Conservation (phyloP, 2,797 vertebrate species). For the Leptodactylus fallax region DNA sequence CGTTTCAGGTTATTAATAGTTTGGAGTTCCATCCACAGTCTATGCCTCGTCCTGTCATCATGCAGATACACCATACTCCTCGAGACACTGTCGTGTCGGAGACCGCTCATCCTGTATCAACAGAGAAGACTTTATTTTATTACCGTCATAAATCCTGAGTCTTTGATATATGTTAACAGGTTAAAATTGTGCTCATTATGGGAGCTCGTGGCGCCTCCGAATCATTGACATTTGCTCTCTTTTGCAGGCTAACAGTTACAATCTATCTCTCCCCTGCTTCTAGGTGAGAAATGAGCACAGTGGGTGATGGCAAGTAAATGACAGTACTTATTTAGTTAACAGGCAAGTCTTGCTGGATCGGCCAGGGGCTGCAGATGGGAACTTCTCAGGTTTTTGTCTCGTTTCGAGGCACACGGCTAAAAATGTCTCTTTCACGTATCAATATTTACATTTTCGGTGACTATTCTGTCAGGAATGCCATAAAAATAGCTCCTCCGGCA, state of each 20-base stretch:
- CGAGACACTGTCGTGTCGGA: too few relatives aligned
- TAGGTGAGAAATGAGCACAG: slow-evolving; percentile 6
- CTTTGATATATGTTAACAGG: slow-evolving; percentile 15
- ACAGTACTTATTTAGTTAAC: slow-evolving; percentile 29
- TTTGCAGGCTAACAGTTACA: slow-evolving; percentile 30
- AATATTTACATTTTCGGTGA: slow-evolving; percentile 63
- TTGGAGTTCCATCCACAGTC: too few relatives aligned
- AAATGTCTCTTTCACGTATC: slow-evolving; percentile 66
- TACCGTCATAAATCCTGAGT: neutral
- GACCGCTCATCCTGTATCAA: neutral
- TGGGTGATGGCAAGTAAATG: slow-evolving; percentile 42
- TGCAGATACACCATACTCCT: too few relatives aligned
- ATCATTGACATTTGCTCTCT: slow-evolving; percentile 42
- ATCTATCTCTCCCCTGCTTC: slow-evolving; percentile 20
- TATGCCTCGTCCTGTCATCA: too few relatives aligned
- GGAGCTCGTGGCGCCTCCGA: neutral
- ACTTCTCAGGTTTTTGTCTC: slow-evolving; percentile 54
- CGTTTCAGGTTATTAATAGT: too few relatives aligned
- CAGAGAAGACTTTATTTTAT: neutral
- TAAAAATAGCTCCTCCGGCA: slow-evolving; percentile 61
- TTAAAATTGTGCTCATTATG: neutral
- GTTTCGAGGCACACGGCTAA: slow-evolving; percentile 57
- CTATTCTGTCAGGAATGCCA: slow-evolving; percentile 61
- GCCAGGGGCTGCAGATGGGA: slow-evolving; percentile 42
- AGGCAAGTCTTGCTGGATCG: slow-evolving; percentile 43